Base-by-base conservation (phyloP, 2,113 vertebrate genomes). In the Bolborhynchus lineola region DNA sequence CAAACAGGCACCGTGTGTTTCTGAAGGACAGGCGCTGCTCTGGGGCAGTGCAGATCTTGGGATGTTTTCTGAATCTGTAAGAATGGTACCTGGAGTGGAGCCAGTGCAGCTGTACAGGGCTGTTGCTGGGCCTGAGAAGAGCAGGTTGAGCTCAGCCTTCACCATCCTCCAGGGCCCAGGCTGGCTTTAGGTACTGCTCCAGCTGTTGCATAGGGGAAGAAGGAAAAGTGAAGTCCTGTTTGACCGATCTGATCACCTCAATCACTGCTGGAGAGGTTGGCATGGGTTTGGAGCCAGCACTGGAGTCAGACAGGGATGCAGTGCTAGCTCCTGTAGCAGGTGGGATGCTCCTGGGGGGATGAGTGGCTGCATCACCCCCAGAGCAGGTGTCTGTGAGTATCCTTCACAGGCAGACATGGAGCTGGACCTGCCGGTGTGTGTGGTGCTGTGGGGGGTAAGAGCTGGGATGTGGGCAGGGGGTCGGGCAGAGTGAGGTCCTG, bases 1-100 rank as follows among this genome's bases (percentile, higher is more conserved):
- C 1, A 9, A 35, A 12, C 31, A 78, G 20, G 23, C n/a, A 10
- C 1, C 1, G 1, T 16, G 8, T 39, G 0, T 39, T 47, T 46
- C 25, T 28, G 1, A 8, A 62, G 70, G 53, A 14, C 28, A 8
- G 8, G 18, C 0, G 6, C 82, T 57, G 41, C 37, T 44, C 23
- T 46, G 35, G 11, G 59, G 59, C 24, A 33, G n/a, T 26, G n/a
- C n/a, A 28, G 37, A 26, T 18, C 31, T 49, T 59, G 33, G 8
- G n/a, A 13, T 35, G 57, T 21, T 23, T 35, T 23, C 57, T 35
- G 33, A 15, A 23, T 35, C 33, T 23, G 15, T 10, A 21, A 13
- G 57, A 59, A 24, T 24, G 55, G 57, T 59, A 59, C 57, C 57
- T 35, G 57, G 33, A 59, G 57, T 10, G 57, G 57, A 59, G 57